A percentile compares a stretch with the other conserved stretches of the same genome.
Conservation (phyloP, 2,888 invertebrate genomes). For the Steinernema hermaphroditum region DNA sequence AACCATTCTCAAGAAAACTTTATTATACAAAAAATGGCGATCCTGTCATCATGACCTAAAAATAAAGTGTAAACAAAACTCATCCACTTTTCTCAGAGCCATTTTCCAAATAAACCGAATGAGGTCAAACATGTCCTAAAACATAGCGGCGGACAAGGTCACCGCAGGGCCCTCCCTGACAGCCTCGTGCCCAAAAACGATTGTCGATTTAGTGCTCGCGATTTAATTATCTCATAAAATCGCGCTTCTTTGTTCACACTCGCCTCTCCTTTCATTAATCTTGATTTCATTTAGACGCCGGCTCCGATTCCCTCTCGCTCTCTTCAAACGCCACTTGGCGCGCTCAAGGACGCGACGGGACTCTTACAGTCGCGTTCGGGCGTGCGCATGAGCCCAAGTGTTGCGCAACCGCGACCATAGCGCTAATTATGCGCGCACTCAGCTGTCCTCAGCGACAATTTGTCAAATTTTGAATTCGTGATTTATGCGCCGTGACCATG, state of each 20-base stretch:
- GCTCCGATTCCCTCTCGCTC: not conserved
- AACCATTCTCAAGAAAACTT: no score
- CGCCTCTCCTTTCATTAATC: conserved; percentile 10
- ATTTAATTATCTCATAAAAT: conserved; percentile 30
- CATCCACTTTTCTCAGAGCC: no score
- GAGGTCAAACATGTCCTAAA: conserved; percentile 19
- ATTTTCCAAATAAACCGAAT: conserved; percentile 2
- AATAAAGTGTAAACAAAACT: no score
- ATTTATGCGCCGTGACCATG: no score
- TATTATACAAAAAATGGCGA: no score
- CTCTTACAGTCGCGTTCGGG: not conserved
- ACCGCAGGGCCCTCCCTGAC: not conserved
- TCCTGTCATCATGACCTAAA: no score
- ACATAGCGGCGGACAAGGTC: conserved; percentile 29
- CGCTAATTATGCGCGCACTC: conserved; percentile 24
- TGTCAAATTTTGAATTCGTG: not conserved
- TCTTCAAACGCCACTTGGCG: no score
- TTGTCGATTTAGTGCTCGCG: conserved; percentile 25
- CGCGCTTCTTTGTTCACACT: conserved; percentile 26
- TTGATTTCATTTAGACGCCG: conserved; percentile 26
- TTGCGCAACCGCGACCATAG: conserved; percentile 2
- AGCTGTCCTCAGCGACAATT: conserved; percentile 17
- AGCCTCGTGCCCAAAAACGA: conserved; percentile 12
- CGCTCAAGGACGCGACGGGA: conserved; percentile 19
- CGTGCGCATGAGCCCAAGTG: not conserved